Evolutionary conservation across 2,888 invertebrate genomes (phyloP).

Genomic region (Sceliomorpha sp.): DNA sequence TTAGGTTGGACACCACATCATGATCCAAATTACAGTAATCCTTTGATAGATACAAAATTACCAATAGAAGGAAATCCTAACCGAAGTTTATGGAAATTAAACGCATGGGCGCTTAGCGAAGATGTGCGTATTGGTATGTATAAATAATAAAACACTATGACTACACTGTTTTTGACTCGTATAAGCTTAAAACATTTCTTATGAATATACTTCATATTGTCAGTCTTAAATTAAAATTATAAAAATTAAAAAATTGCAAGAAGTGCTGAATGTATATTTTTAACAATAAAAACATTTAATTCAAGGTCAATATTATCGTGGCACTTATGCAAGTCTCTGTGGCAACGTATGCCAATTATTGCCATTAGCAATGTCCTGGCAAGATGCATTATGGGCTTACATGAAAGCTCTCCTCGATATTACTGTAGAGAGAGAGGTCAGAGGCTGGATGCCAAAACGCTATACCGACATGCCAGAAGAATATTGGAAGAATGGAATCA

Average conservation of each 20-base stretch:
- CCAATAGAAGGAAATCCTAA: slow-evolving; percentile 91
- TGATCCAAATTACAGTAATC: slow-evolving; percentile 87
- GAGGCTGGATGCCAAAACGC: slow-evolving; percentile 82
- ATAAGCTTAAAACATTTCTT: too few species aligned
- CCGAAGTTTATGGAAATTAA: slow-evolving; percentile 89
- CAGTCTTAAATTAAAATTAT: too few species aligned
- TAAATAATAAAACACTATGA: neutral
- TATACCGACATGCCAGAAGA: slow-evolving; percentile 84
- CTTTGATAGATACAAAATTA: slow-evolving; percentile 73
- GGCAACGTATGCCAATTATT: slow-evolving; percentile 91
- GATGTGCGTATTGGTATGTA: slow-evolving; percentile 71
- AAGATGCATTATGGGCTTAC: slow-evolving; percentile 95
- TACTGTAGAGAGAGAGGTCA: slow-evolving; percentile 89
- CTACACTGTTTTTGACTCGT: too few species aligned
- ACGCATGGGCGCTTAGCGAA: slow-evolving; percentile 83
- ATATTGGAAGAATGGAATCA: slow-evolving; percentile 87
- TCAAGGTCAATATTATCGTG: slow-evolving; percentile 72
- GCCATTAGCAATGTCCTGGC: slow-evolving; percentile 90
- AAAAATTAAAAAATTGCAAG: too few species aligned
- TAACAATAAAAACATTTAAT: too few species aligned
- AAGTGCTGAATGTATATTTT: too few species aligned
- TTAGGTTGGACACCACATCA: slow-evolving; percentile 95
- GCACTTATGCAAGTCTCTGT: slow-evolving; percentile 83
- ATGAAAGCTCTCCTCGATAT: slow-evolving; percentile 90
- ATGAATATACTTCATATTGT: too few species aligned